phyloP scores from a whole-genome alignment of 2,113 vertebrate genomes.

The Brienomyrus brachyistius region DNA sequence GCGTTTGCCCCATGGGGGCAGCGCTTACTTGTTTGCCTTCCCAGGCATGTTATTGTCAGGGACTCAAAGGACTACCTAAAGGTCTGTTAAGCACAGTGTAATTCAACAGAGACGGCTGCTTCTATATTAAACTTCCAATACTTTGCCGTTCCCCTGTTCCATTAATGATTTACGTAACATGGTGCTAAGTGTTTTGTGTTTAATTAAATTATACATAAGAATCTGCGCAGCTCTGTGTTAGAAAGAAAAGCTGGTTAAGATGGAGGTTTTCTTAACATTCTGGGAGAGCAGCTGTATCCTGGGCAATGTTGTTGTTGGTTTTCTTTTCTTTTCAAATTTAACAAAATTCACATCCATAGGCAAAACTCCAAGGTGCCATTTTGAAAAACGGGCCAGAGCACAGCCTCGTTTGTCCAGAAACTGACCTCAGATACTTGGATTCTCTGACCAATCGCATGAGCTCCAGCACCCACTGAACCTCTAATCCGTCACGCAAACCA shows the following conservation, averaged over 20 bases:
- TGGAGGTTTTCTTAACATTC: not conserved
- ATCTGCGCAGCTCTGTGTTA: not conserved
- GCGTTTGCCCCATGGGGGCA: not conserved
- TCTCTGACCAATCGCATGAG: not conserved
- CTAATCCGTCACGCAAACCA: not conserved
- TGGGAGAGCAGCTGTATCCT: not conserved
- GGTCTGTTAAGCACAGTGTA: not conserved
- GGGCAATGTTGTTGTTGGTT: not conserved
- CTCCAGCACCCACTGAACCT: not conserved
- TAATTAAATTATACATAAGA: not conserved
- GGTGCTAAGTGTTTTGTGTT: not conserved
- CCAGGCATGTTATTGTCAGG: not conserved
- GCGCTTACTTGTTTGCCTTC: not conserved
- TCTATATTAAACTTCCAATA: not conserved
- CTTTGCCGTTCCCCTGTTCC: not conserved
- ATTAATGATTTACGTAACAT: not conserved
- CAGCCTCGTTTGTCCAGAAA: not conserved
- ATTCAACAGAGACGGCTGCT: not conserved
- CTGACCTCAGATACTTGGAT: not conserved
- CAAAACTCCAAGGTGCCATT: not conserved
- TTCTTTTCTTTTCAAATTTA: not conserved
- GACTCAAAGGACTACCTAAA: not conserved
- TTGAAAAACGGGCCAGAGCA: not conserved
- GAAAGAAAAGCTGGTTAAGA: not conserved
- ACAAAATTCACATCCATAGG: not conserved